Conservation (phyloP, 1,140 invertebrate species). For the Drosophila nigrodunni region DNA sequence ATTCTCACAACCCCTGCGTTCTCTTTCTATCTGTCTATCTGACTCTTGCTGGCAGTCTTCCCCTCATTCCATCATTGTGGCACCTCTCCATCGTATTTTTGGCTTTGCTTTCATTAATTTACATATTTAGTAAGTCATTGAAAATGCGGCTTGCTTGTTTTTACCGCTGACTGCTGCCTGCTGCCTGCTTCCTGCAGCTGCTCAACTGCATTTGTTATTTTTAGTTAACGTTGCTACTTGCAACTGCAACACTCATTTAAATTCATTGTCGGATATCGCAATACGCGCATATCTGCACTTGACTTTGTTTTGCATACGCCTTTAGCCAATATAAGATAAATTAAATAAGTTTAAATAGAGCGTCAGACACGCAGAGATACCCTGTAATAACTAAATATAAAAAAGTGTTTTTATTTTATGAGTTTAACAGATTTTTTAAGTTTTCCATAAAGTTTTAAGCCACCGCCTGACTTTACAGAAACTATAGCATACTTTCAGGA, state of each 20-base stretch:
- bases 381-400: not conserved
- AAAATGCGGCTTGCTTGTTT: slow-evolving; percentile 49
- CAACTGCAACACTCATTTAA: slow-evolving; percentile 63
- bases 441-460: too few species aligned
- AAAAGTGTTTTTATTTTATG: too few species aligned
- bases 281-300: slow-evolving; percentile 61
- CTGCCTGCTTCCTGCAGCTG: slow-evolving; percentile 38
- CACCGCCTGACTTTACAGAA: too few species aligned
- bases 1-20: not conserved
- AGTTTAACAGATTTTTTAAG: too few species aligned
- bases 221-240: slow-evolving; percentile 46
- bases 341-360: not conserved
- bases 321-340: slow-evolving; percentile 39
- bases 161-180: not conserved
- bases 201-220: slow-evolving; percentile 53
- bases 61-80: not conserved
- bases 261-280: slow-evolving; percentile 63
- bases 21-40: not conserved
- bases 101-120: slow-evolving; percentile 70
- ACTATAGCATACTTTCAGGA: too few species aligned
- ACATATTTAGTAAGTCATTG: slow-evolving; percentile 71
- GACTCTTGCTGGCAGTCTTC: too few species aligned
- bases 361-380: not conserved
- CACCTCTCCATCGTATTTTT: not conserved
- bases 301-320: slow-evolving; percentile 50